Conservation (phyloP, 2,113 vertebrate species). For the Anolis carolinensis region DNA sequence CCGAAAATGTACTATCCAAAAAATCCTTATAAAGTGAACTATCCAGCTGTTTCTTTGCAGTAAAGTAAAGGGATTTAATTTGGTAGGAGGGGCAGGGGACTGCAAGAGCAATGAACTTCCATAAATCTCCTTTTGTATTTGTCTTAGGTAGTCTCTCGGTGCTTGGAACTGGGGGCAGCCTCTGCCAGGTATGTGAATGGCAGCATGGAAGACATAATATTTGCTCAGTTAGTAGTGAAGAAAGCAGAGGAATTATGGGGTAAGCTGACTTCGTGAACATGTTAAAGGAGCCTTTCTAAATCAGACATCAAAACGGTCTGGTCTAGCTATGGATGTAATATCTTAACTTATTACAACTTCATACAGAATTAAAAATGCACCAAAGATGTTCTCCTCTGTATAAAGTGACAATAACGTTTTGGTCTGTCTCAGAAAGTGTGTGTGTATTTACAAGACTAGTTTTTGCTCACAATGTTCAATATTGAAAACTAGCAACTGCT, state of each 20-base stretch:
- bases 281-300: not conserved
- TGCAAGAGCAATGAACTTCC: not conserved
- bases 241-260: constrained; percentile 72
- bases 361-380: too few relatives aligned
- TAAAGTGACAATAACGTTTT: too few relatives aligned
- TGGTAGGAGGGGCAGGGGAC: too few relatives aligned
- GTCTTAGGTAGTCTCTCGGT: constrained; percentile 72
- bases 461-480: too few relatives aligned
- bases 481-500: too few relatives aligned
- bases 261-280: constrained; percentile 40
- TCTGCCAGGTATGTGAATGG: constrained; percentile 72
- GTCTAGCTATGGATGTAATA: too few relatives aligned
- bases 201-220: constrained; percentile 77
- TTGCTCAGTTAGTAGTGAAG: constrained; percentile 73
- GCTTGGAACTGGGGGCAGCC: constrained; percentile 76
- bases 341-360: too few relatives aligned
- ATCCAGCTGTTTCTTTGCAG: not conserved
- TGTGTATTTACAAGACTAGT: too few relatives aligned
- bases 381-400: too few relatives aligned
- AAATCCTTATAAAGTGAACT: not conserved
- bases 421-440: too few relatives aligned
- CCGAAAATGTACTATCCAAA: constrained; percentile 9
- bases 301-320: not conserved
- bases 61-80: not conserved
- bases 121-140: not conserved